Evolutionary conservation across 2,797 vertebrate species (phyloP).

Genomic region (Eulemur rubriventer): DNA sequence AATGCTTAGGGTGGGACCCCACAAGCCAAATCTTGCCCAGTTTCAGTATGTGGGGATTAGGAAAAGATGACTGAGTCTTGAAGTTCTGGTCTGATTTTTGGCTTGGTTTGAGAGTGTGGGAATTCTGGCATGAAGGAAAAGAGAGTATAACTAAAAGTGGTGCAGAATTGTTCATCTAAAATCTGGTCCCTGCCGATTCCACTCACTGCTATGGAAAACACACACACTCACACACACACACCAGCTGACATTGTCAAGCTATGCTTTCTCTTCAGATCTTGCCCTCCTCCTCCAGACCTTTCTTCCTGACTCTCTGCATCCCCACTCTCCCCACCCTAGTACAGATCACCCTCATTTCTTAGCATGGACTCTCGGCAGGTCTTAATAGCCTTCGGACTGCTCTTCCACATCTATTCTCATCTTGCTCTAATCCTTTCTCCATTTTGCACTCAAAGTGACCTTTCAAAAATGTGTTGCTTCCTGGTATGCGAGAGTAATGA

Average conservation of each 20-base stretch:
- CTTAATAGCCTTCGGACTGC: not conserved
- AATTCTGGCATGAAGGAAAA: not conserved
- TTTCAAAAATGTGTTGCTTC: constrained; percentile 20
- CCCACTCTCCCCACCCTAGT: not conserved
- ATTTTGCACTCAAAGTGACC: not conserved
- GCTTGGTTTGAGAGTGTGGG: not conserved
- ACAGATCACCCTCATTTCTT: not conserved
- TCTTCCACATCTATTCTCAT: not conserved
- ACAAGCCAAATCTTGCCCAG: not conserved
- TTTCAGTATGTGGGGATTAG: not conserved
- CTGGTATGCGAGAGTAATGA: not conserved
- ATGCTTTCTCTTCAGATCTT: not conserved
- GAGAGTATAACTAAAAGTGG: not conserved
- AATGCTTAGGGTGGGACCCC: not conserved
- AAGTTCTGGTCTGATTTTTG: not conserved
- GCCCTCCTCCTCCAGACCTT: not conserved
- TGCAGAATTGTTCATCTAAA: not conserved
- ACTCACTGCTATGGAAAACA: not conserved
- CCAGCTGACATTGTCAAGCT: not conserved
- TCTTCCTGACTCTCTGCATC: not conserved
- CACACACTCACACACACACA: too few species aligned
- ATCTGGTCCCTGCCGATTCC: not conserved
- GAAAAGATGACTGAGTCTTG: not conserved
- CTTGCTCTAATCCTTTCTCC: not conserved
- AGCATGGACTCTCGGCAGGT: not conserved